Conservation (phyloP, 2,113 vertebrate genomes). For the Protobothrops mucrosquamatus region DNA sequence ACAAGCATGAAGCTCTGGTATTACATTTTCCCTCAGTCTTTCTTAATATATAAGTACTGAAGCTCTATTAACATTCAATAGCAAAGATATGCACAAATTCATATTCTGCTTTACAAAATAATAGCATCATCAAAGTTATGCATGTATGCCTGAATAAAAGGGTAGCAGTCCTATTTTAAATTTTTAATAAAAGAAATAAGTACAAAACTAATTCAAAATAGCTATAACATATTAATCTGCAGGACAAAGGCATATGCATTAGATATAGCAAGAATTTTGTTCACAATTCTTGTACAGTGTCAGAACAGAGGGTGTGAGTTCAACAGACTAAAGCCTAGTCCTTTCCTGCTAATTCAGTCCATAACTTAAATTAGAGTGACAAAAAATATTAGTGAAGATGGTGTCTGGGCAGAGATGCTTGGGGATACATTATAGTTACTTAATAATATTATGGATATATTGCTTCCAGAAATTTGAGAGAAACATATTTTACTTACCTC, state of each 20-base stretch:
- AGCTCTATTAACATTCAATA: not conserved
- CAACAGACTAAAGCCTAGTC: not conserved
- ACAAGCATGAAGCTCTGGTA: not conserved
- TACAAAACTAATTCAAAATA: not conserved
- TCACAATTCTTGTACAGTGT: not conserved
- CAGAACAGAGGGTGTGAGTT: not conserved
- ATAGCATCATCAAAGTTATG: not conserved
- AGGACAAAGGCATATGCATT: not conserved
- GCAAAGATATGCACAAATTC: not conserved
- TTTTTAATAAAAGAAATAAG: not conserved
- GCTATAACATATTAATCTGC: not conserved
- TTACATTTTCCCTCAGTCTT: not conserved
- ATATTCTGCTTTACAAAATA: not conserved
- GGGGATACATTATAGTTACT: not conserved
- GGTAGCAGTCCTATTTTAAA: not conserved
- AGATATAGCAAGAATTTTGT: not conserved
- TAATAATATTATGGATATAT: not conserved
- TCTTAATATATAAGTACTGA: not conserved
- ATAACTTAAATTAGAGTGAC: not conserved
- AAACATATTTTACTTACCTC: conserved; percentile 68
- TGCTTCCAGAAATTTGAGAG: not conserved
- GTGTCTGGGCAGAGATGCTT: not conserved
- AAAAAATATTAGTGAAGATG: not conserved
- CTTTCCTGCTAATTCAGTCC: not conserved
- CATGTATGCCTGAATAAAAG: not conserved